Percentiles rank a stretch among this genome's conserved stretches.
Conservation (phyloP, 2,113 vertebrate genomes). For the Silurus asotus region DNA sequence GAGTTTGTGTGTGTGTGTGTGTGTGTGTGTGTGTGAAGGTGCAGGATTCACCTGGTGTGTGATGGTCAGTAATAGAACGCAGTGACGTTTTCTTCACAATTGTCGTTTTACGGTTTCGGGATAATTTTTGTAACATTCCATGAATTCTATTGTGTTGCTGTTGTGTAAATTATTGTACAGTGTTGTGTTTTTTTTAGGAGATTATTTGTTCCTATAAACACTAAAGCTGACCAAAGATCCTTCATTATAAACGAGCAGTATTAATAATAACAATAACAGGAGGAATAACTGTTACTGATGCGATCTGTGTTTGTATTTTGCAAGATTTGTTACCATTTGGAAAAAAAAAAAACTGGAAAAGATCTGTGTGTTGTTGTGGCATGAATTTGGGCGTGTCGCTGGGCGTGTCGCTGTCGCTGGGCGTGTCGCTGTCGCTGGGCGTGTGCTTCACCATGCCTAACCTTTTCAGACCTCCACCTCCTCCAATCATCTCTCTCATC, state of each 20-base stretch:
- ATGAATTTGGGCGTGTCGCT: background rate
- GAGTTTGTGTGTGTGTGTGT: background rate
- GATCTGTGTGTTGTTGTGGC: background rate
- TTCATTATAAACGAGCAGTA: conserved; percentile 28
- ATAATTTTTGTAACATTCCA: conserved; percentile 44
- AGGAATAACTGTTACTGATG: background rate
- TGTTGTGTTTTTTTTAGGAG: conserved; percentile 58
- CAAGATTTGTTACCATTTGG: background rate
- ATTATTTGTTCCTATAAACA: conserved; percentile 58
- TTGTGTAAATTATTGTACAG: conserved; percentile 68
- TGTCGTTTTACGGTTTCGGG: conserved; percentile 47
- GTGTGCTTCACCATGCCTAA: background rate
- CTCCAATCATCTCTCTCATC: background rate
- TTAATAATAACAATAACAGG: conserved; percentile 3
- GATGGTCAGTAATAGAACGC: conserved; percentile 46
- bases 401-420: background rate
- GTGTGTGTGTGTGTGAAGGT: conserved; percentile 7
- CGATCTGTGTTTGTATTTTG: background rate
- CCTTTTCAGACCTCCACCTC: background rate
- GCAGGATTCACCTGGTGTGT: conserved; percentile 54
- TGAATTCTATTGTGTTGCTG: conserved; percentile 64
- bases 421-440: background rate
- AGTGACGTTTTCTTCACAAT: conserved; percentile 54
- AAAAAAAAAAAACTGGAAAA: background rate
- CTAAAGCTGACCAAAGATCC: conserved; percentile 77